Base-by-base conservation (phyloP, 2,888 invertebrate species). In the Euplexia lucipara region DNA sequence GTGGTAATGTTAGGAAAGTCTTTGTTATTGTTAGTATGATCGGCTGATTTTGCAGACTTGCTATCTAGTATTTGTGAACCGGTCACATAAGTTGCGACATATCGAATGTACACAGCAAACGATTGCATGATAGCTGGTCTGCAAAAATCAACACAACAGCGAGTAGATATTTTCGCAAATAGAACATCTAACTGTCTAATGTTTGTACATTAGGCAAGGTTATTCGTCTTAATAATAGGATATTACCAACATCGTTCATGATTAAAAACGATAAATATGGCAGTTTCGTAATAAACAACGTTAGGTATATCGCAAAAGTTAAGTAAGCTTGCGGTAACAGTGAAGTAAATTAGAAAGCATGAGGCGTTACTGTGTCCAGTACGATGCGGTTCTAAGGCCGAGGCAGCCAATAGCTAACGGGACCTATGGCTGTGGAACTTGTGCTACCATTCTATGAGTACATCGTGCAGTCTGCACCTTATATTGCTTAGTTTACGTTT, bases 261-360 rank as follows among this genome's bases (percentile, higher is more conserved):
- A 78, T 57, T 35, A 53, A 20, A 32, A 65, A 72, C 44, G 45
- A 41, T 53, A 56, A 73, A 52, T 72, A 45, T 47, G 26, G 34
- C 37, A 37, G 44, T 63, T 56, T 70, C 18, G 44, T 62, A 68
- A 65, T 57, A 42, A 70, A 59, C 18, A 45, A 60, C 58, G 54
- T 41, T 56, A n/a, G n/a, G n/a, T n/a, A 44, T 63, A 65, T 64
- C 8, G 67, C 78, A 65, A 44, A 64, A 66, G 67, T 81, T 75
- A 81, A 75, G 56, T 72, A 69, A 75, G 66, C 53, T 58, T 56
- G 44, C 22, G 32, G 70, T 63, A 76, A 77, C 70, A 59, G 77
- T 70, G 52, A 64, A 73, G 65, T 69, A 69, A 79, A 81, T 81
- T 83, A 81, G 85, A 84, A 85, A 85, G 85, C 82, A 80, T 70